Evolutionary conservation across 2,888 invertebrate species (phyloP), one percentile per base, ranked within the genome.

Genomic region (Synanthedon vespiformis): DNA sequence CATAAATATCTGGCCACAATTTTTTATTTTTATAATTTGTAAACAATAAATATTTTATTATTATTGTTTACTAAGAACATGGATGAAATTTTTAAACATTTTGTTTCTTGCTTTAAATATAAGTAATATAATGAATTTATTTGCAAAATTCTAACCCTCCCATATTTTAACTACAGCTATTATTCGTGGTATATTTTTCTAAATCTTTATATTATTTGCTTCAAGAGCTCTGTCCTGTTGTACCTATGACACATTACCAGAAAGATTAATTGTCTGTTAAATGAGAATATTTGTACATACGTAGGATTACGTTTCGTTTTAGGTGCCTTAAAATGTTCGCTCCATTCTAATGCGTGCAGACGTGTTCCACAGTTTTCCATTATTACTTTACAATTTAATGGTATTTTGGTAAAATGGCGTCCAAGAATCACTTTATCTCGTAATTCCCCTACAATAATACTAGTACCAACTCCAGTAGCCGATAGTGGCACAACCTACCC

Each of bases 401-500:
- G 75, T 53, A 83, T 77, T 66, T 87, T 89, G 59, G 92, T 92
- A 62, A 93, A 90, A 64, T 92, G 85, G 3, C 89, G 81, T 3
- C 92, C 93, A 49, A 93, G 85, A 56, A 89, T 74, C 51, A 91
- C 77, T 18, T 88, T 89, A 47, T 89, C 88, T 51, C 92, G 79
- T 1, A 80, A 70, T 1, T 92, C 92, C 49, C 90, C 89, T 12
- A 90, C 89, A 22, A 89, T 62, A 56, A 94, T 90, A 56, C 91
- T 91, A 1, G 91, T 90, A 3, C 94, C 94, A 48, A 89, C 74
- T 12, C 93, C 93, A 56, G 85, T 87, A 0, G 90, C 92, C 27
- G 79, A 80, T 44, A 93, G 63, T 4, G 89, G 83, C 13, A 87
- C 74, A 48, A 77, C 56, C 83, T 84, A 57, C 34, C 41, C 48